These are phyloP conservation scores for Hemiprocne comata DNA, from an alignment of 2,113 vertebrate genomes.

Conservation along the genomic window DNA sequence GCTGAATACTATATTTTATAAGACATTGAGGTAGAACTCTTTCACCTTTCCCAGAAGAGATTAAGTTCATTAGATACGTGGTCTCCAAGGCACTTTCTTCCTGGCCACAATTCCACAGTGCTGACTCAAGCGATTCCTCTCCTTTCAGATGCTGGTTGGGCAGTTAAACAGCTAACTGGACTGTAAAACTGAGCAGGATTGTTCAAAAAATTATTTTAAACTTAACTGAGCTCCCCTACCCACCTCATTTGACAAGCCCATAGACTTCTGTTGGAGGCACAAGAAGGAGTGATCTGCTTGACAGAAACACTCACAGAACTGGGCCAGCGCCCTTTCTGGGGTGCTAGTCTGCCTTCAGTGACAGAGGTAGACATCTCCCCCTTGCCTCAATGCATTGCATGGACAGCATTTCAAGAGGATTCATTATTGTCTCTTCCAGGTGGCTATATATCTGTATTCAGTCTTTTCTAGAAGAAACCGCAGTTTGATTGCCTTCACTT, in stretches of 20 bases:
- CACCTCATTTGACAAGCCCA: neutral
- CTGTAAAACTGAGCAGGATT: neutral
- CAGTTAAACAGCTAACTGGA: neutral
- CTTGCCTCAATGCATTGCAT: neutral
- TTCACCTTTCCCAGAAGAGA: neutral
- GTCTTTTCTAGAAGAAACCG: neutral
- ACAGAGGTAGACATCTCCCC: neutral
- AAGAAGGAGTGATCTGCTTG: neutral
- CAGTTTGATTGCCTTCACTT: neutral
- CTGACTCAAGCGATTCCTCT: neutral
- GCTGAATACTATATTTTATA: neutral
- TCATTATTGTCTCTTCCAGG: neutral
- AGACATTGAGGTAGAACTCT: neutral
- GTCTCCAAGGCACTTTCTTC: neutral
- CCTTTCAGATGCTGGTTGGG: neutral
- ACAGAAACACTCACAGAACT: neutral
- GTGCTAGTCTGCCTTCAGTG: rapidly evolving
- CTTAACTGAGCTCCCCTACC: neutral
- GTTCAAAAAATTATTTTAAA: neutral
- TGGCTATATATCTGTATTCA: neutral
- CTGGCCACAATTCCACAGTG: neutral
- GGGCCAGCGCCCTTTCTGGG: neutral
- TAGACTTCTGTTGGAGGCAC: no score
- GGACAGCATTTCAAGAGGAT: neutral
- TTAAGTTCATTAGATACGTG: neutral